Base-by-base conservation (phyloP, 2,888 invertebrate genomes). In the Drosophila austrosaltans region DNA sequence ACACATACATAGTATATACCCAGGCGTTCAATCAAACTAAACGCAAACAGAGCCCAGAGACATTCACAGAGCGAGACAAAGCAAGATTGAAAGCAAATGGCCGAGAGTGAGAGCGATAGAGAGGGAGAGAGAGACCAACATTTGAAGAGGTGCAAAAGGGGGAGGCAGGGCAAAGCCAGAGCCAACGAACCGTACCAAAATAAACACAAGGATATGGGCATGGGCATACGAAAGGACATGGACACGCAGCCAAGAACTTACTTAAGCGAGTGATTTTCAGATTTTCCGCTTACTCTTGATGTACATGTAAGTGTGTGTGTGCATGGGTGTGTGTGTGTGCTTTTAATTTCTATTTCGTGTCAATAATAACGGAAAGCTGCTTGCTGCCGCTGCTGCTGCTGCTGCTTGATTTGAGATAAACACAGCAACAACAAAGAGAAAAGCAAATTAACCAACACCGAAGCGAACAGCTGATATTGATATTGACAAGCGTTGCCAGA, bases 221-320 rank as follows among this genome's bases (percentile, higher is more conserved):
- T 53, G 53, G 66, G 66, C 56, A 65, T 66, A 64, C 53, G 36
- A 57, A 57, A 57, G 64, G 57, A 73, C 80, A 79, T 59, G 53
- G 66, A 75, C 72, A 72, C 67, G 68, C 36, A 39, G 60, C 32
- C 40, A 59, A 30, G 58, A 32, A 87, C 77, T 87, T 81, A 75
- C 87, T 84, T 87, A 79, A 79, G 77, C 84, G 76, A 87, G 77
- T 89, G 89, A 84, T 84, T 84, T 89, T 86, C 70, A 79, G 83
- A 86, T 83, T 83, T 79, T 72, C 71, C 82, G 69, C 86, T 61
- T 44, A 48, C 54, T 54, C 65, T 57, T 57, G 53, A 16, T 40
- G 25, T 44, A 8, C 36, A 36, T 69, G 60, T 65, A 57, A 57
- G 57, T 56, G 65, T 54, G 70, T 36, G 8, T 36, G 8, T 8